Evolutionary conservation across 2,888 invertebrate genomes (phyloP).

Genomic region (Zygogramma bicolorata): DNA sequence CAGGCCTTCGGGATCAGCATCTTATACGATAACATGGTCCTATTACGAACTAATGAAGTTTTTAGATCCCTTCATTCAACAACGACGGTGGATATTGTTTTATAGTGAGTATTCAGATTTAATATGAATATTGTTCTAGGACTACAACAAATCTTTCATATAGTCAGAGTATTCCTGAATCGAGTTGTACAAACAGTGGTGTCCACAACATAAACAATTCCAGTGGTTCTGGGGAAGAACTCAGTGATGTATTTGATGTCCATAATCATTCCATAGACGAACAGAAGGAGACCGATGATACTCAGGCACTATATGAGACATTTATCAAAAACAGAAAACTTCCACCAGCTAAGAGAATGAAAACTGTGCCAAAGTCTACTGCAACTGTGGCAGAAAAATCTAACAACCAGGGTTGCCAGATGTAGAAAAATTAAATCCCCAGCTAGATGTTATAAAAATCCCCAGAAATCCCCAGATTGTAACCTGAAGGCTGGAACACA

Average conservation of each 20-base stretch:
- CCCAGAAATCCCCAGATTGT: too few relatives aligned
- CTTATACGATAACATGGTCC: not conserved
- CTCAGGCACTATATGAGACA: not conserved
- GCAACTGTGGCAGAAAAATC: too few relatives aligned
- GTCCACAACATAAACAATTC: not conserved
- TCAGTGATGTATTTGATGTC: not conserved
- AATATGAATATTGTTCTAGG: not conserved
- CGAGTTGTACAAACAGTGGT: not conserved
- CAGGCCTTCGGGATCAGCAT: not conserved
- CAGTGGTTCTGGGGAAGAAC: slow-evolving; percentile 2
- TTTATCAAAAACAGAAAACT: not conserved
- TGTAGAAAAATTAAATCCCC: too few relatives aligned
- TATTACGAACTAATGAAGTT: not conserved
- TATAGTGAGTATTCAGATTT: not conserved
- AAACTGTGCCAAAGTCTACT: not conserved
- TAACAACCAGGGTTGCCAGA: too few relatives aligned
- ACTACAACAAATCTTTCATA: slow-evolving; percentile 1
- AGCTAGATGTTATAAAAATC: too few relatives aligned
- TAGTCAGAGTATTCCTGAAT: not conserved
- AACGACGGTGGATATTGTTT: not conserved
- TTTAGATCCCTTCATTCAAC: slow-evolving; percentile 1
- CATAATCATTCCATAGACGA: not conserved
- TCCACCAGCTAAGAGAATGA: not conserved
- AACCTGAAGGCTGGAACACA: too few relatives aligned
- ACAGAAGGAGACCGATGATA: not conserved